phyloP scores from a whole-genome alignment of 2,888 invertebrate genomes.

The Eurytoma californica region DNA sequence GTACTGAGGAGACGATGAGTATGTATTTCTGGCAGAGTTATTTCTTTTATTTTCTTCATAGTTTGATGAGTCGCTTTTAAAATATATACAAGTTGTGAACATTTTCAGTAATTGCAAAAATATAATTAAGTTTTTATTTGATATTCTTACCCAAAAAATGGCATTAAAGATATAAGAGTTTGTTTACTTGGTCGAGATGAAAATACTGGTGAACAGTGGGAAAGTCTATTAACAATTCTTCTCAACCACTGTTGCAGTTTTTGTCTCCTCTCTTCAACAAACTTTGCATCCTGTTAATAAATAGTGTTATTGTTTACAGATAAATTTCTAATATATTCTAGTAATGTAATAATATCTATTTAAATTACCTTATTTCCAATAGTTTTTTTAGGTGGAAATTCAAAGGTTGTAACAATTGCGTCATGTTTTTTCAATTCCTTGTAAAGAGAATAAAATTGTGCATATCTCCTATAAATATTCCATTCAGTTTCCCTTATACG shows the following conservation, averaged over 20 bases:
- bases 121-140: not conserved
- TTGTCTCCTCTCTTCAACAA: slow-evolving; percentile 92
- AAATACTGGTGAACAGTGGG: slow-evolving; percentile 84
- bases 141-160: slow-evolving; percentile 87
- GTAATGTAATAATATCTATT: slow-evolving; percentile 17
- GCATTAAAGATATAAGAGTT: slow-evolving; percentile 86
- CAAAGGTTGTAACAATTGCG: slow-evolving; percentile 85
- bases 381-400: slow-evolving; percentile 96
- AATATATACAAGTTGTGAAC: slow-evolving; percentile 24
- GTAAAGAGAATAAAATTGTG: slow-evolving; percentile 93
- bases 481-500: slow-evolving; percentile 92
- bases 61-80: slow-evolving; percentile 69
- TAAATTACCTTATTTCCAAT: slow-evolving; percentile 89
- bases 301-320: not conserved
- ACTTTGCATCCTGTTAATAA: slow-evolving; percentile 81
- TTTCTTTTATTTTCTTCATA: slow-evolving; percentile 68
- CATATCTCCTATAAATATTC: slow-evolving; percentile 96
- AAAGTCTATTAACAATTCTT: slow-evolving; percentile 84
- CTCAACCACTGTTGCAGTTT: slow-evolving; percentile 92
- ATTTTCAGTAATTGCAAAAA: not conserved
- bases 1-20: slow-evolving; percentile 72
- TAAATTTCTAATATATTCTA: not conserved
- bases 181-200: slow-evolving; percentile 85
- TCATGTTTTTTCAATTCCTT: slow-evolving; percentile 89
- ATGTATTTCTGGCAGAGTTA: slow-evolving; percentile 68